These are phyloP conservation scores for Ephialtes manifestator DNA, from an alignment of 2,888 invertebrate species.

Conservation along the genomic window DNA sequence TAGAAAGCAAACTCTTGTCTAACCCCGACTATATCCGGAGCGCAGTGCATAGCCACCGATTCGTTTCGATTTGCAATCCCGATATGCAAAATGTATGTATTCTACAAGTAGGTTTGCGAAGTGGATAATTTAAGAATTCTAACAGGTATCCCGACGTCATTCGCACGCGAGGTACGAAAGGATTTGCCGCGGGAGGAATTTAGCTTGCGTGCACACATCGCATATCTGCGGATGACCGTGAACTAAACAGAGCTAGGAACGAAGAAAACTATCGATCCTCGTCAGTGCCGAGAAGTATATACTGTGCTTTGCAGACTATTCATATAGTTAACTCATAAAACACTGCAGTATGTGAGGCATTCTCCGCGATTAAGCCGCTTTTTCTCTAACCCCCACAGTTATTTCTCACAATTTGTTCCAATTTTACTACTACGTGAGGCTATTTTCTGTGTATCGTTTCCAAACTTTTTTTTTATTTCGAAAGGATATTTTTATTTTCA, in stretches of 20 bases:
- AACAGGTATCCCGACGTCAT: conserved; percentile 22
- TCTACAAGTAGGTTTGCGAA: not conserved
- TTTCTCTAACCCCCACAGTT: not conserved
- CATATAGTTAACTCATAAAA: not conserved
- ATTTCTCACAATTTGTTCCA: too few relatives aligned
- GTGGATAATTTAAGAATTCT: conserved; percentile 35
- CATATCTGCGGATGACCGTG: conserved; percentile 45
- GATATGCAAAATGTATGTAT: not conserved
- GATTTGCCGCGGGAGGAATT: conserved; percentile 32
- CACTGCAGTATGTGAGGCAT: not conserved
- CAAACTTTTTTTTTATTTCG: too few relatives aligned
- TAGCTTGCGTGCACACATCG: conserved; percentile 5
- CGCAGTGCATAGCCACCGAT: conserved; percentile 39
- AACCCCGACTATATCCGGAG: conserved; percentile 1
- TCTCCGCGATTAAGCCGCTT: not conserved
- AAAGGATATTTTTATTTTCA: too few relatives aligned
- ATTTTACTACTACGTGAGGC: too few relatives aligned
- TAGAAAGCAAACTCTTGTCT: conserved; percentile 47
- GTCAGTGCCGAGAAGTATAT: not conserved
- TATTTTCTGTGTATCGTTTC: too few relatives aligned
- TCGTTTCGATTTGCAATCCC: conserved; percentile 44
- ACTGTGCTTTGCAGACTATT: not conserved
- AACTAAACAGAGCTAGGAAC: conserved; percentile 25
- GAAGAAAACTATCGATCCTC: conserved; percentile 49
- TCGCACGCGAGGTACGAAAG: conserved; percentile 19